Conservation (phyloP, 2,888 invertebrate genomes). For the Chydorus sphaericus region DNA sequence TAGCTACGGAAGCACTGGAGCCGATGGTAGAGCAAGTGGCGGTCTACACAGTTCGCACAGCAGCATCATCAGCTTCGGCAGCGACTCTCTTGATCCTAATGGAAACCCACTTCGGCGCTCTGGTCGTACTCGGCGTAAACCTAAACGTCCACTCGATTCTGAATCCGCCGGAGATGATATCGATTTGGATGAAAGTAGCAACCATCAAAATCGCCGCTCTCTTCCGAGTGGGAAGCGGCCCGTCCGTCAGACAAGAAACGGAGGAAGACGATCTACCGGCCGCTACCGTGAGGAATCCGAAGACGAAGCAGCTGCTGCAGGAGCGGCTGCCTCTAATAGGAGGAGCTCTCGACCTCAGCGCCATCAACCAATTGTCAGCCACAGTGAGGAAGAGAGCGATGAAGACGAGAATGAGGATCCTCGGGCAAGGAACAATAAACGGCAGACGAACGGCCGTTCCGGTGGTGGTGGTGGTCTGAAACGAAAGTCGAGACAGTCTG, state of each 20-base stretch:
- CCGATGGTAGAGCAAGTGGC: no score
- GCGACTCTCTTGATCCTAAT: not conserved
- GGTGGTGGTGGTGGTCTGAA: no score
- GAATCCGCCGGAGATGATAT: conserved; percentile 11
- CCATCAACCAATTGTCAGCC: not conserved
- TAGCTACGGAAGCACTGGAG: no score
- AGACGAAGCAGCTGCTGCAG: conserved; percentile 17
- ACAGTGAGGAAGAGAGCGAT: conserved; percentile 3
- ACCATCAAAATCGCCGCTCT: conserved; percentile 18
- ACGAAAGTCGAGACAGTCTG: conserved; percentile 2
- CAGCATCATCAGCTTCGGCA: not conserved
- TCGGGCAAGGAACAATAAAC: not conserved
- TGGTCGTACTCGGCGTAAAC: not conserved
- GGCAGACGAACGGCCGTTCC: not conserved
- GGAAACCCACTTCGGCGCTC: conserved; percentile 2
- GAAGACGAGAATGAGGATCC: not conserved
- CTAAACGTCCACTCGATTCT: conserved; percentile 8
- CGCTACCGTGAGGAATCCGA: conserved; percentile 26
- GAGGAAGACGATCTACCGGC: no score
- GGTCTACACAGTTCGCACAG: not conserved
- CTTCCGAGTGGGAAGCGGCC: conserved; percentile 28
- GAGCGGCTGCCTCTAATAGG: conserved; percentile 8
- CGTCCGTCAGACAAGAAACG: no score
- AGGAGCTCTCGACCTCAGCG: not conserved
- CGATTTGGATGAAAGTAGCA: conserved; percentile 20